Conservation (phyloP, 2,888 invertebrate species). For the Cantharis rustica region DNA sequence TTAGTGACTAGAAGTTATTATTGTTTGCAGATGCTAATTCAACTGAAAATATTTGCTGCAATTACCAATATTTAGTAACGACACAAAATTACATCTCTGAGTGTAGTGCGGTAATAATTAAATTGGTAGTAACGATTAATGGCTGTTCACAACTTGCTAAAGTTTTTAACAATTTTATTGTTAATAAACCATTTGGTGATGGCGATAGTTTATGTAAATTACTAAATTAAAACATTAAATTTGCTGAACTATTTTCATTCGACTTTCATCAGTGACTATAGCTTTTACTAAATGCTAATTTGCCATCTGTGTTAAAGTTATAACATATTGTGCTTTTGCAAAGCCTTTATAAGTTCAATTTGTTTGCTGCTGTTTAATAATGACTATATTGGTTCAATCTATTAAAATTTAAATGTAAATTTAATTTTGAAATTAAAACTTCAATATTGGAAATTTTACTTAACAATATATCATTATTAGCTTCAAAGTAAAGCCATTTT, state of each 20-base stretch:
- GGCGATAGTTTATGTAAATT: not conserved
- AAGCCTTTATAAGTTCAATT: constrained; percentile 2
- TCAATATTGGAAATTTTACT: not conserved
- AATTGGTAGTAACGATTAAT: not conserved
- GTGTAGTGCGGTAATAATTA: not conserved
- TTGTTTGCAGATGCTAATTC: not conserved
- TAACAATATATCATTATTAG: not conserved
- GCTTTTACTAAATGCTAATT: not conserved
- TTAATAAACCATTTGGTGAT: not conserved
- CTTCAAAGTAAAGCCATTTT: not conserved
- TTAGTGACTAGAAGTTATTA: not conserved
- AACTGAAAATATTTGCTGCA: not conserved
- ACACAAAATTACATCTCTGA: not conserved
- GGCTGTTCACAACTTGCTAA: not conserved
- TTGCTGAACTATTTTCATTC: not conserved
- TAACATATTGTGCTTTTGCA: not conserved
- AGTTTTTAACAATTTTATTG: not conserved
- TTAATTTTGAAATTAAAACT: not conserved
- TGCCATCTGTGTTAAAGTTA: constrained; percentile 3
- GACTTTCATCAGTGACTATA: not conserved
- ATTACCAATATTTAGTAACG: not conserved
- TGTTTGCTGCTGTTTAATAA: constrained; percentile 1
- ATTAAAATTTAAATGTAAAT: not conserved
- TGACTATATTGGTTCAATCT: constrained; percentile 1
- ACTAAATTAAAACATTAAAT: not conserved